phyloP scores from a whole-genome alignment of 2,888 invertebrate genomes.

The Caradrina kadenii region DNA sequence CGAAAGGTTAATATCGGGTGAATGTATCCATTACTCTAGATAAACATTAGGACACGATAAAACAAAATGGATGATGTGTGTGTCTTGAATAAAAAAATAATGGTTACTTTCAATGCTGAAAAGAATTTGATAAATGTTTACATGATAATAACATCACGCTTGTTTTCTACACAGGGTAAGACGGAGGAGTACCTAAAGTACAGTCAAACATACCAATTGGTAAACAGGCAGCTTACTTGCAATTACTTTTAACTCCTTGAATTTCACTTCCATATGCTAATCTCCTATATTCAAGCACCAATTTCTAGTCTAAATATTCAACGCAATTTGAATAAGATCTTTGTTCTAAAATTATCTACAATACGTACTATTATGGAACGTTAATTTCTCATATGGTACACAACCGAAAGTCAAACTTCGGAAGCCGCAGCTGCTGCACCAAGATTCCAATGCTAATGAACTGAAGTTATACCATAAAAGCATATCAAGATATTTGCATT shows the following conservation, averaged over 20 bases:
- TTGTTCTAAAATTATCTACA: slow-evolving; percentile 40
- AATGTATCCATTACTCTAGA: slow-evolving; percentile 39
- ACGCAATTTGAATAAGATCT: slow-evolving; percentile 40
- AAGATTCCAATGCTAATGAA: slow-evolving; percentile 69
- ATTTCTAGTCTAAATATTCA: slow-evolving; percentile 35
- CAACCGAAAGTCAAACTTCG: slow-evolving; percentile 52
- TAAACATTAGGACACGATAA: slow-evolving; percentile 26
- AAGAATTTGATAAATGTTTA: slow-evolving; percentile 1
- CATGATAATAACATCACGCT: not conserved
- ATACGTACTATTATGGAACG: slow-evolving; percentile 39
- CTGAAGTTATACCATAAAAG: slow-evolving; percentile 61
- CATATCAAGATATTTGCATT: slow-evolving; percentile 65
- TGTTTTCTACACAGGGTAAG: too few species aligned
- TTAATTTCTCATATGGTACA: slow-evolving; percentile 56
- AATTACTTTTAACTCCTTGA: too few species aligned
- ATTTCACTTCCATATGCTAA: slow-evolving; percentile 5
- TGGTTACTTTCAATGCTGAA: not conserved
- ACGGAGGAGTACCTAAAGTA: too few species aligned
- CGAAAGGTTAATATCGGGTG: slow-evolving; percentile 23
- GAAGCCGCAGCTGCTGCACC: slow-evolving; percentile 62
- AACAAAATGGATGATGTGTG: slow-evolving; percentile 30
- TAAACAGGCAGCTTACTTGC: too few species aligned
- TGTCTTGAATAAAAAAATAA: slow-evolving; percentile 19
- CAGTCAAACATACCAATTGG: too few species aligned
- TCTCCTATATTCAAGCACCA: not conserved